Evolutionary conservation across 1,140 invertebrate genomes (phyloP).

Genomic region (Leptinotarsa undecemlineata): DNA sequence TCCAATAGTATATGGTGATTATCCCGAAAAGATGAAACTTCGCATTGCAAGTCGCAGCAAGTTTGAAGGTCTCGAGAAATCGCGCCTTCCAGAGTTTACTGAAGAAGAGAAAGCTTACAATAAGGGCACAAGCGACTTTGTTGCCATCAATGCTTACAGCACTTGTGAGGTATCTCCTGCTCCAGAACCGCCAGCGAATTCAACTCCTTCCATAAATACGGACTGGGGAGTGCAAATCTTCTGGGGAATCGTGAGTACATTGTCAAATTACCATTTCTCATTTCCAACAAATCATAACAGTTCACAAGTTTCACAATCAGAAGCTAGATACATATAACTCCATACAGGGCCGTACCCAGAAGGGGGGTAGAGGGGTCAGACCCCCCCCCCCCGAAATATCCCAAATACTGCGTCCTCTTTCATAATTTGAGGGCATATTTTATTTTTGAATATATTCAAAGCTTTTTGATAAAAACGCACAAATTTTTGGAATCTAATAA

Average conservation of each 20-base stretch:
- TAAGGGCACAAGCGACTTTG: conserved; percentile 58
- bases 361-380: too few relatives aligned
- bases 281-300: too few relatives aligned
- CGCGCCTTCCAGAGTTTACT: conserved; percentile 66
- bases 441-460: too few relatives aligned
- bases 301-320: too few relatives aligned
- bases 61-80: conserved; percentile 57
- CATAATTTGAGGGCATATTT: too few relatives aligned
- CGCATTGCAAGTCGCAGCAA: conserved; percentile 59
- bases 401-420: too few relatives aligned
- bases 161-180: not conserved
- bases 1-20: conserved; percentile 67
- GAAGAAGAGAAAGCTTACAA: conserved; percentile 52
- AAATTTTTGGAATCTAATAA: too few relatives aligned
- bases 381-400: too few relatives aligned
- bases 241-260: conserved; percentile 4
- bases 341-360: too few relatives aligned
- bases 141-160: conserved; percentile 52
- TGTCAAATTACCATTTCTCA: too few relatives aligned
- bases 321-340: too few relatives aligned
- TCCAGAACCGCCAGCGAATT: conserved; percentile 12
- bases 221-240: conserved; percentile 22
- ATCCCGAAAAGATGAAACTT: conserved; percentile 61
- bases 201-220: conserved; percentile 8
- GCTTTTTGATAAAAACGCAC: too few relatives aligned